Evolutionary conservation across 2,888 invertebrate species (phyloP), one percentile per base, ranked within the genome.

Genomic region (Tachina grossa): DNA sequence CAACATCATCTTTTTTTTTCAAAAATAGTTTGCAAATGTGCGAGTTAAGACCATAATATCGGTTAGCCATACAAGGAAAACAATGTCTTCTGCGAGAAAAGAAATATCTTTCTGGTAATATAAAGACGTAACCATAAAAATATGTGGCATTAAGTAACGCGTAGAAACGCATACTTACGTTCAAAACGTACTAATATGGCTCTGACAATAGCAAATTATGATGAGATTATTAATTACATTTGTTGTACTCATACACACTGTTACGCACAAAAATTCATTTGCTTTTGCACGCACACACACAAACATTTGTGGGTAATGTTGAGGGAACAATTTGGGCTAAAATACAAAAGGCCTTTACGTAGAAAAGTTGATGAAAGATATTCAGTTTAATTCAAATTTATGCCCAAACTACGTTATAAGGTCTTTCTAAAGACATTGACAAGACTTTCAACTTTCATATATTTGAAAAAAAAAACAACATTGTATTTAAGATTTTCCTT

Each of bases 211-310:
- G 89, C 89, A 90, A 92, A 91, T 91, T 92, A 91, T 91, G 92
- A 92, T 90, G 89, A 89, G 90, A 89, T 92, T 91, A 92, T 91
- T 91, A 91, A 91, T 92, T 91, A 89, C 89, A 53, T 81, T 55
- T 61, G 55, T 47, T 59, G 61, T 41, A 53, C 31, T 31, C 6
- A 31, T 6, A 63, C 3, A 71, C n/a, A 31, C 19, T 63, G 0
- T 13, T 41, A 63, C 19, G 16, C 43, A 43, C 43, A 51, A 14
- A 61, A 41, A 74, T 49, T 61, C 16, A 72, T 49, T 61, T 72
- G 39, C 49, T 61, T 51, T 51, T 14, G 16, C 6, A 47, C 3
- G 31, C 39, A 63, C 3, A 4, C 10, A 5, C 41, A 11, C 31
- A 31, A 31, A 31, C 5, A 4, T 61, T 14, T 43, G 53, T 4